phyloP scores from a whole-genome alignment of 2,113 vertebrate species.

The Tamias sibiricus region DNA sequence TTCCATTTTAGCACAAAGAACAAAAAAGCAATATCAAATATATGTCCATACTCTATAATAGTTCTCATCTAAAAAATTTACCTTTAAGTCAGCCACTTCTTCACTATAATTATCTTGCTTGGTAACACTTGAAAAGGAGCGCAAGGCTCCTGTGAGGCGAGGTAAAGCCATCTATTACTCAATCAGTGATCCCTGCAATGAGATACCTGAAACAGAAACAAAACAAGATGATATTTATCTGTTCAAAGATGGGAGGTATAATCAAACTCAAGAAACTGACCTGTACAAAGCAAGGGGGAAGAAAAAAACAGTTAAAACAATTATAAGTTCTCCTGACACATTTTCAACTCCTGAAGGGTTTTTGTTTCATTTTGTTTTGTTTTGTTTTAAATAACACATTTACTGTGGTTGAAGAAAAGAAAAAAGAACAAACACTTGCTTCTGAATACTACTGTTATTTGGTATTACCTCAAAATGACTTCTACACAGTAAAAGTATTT shows the following conservation, averaged over 20 bases:
- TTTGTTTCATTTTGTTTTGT: neutral
- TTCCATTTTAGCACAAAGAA: slow-evolving; percentile 59
- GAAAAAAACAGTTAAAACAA: neutral
- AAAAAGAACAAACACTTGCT: neutral
- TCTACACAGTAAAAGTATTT: neutral
- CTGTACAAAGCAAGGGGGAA: neutral
- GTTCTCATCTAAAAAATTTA: slow-evolving; percentile 82
- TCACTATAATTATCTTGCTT: slow-evolving; percentile 93
- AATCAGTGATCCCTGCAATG: slow-evolving; percentile 85
- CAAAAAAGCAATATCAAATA: slow-evolving; percentile 40
- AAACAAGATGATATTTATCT: slow-evolving; percentile 72
- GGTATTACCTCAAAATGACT: neutral
- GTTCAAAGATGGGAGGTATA: neutral
- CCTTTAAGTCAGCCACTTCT: slow-evolving; percentile 93
- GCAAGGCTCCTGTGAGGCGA: slow-evolving; percentile 95
- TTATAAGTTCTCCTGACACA: slow-evolving; percentile 25
- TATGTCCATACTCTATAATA: neutral
- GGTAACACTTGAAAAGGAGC: slow-evolving; percentile 97
- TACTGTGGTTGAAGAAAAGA: neutral
- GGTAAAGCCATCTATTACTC: slow-evolving; percentile 94
- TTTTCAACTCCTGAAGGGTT: neutral
- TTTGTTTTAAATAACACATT: neutral
- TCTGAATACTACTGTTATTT: neutral
- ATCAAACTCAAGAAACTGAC: slow-evolving; percentile 45
- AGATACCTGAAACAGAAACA: slow-evolving; percentile 83